These are phyloP conservation scores for Herminia tarsipennalis DNA, from an alignment of 2,888 invertebrate genomes.

Conservation along the genomic window DNA sequence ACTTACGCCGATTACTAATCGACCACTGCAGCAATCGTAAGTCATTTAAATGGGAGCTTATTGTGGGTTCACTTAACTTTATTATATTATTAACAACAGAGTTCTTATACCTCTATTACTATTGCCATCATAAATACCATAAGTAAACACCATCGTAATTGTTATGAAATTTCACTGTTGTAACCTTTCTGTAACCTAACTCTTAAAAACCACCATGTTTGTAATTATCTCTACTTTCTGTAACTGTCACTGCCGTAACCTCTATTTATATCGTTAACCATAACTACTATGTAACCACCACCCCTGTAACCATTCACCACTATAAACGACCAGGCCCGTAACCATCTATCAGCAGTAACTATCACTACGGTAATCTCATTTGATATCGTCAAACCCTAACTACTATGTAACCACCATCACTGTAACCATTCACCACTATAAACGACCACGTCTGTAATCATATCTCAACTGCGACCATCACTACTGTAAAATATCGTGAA, in stretches of 20 bases:
- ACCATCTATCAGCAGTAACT: not conserved
- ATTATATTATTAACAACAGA: too few species aligned
- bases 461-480: not conserved
- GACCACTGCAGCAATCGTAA: too few species aligned
- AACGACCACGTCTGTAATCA: not conserved
- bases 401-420: conserved; percentile 9
- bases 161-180: not conserved
- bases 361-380: not conserved
- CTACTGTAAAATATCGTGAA: too few species aligned
- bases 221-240: too few species aligned
- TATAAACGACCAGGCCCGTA: not conserved
- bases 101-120: not conserved
- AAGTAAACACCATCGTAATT: too few species aligned
- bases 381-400: too few species aligned
- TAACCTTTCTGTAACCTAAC: too few species aligned
- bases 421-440: not conserved
- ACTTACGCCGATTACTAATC: too few species aligned
- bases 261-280: conserved; percentile 15
- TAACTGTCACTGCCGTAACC: conserved; percentile 14
- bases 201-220: too few species aligned
- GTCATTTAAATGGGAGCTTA: too few species aligned
- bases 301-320: conserved; percentile 6
- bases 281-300: conserved; percentile 2
- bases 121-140: not conserved
- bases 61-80: too few species aligned